Evolutionary conservation across 2,113 vertebrate genomes (phyloP).

Genomic region (Holacanthus passer): DNA sequence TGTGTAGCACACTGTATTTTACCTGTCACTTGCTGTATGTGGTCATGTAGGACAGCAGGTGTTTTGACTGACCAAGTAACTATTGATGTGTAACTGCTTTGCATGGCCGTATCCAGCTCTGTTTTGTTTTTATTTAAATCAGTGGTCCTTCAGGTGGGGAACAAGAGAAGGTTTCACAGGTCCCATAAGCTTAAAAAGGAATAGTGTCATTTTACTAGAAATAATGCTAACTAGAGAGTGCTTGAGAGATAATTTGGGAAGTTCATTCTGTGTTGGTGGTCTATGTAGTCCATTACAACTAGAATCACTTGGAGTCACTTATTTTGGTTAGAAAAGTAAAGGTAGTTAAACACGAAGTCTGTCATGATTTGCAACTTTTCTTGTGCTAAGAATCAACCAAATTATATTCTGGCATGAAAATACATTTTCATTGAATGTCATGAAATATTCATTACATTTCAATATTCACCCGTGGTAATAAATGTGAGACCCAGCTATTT

Average conservation of each 20-base stretch:
- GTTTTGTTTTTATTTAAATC: constrained; percentile 12
- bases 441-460: background rate
- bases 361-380: background rate
- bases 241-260: background rate
- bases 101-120: background rate
- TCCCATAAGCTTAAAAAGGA: too few species aligned
- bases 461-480: background rate
- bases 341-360: too few species aligned
- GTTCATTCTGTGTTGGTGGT: background rate
- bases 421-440: background rate
- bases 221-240: background rate
- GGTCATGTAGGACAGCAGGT: background rate
- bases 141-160: background rate
- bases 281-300: background rate
- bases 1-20: constrained; percentile 16
- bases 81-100: background rate
- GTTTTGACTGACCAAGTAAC: background rate
- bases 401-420: background rate
- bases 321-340: background rate
- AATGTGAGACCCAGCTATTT: background rate
- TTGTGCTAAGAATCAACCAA: background rate
- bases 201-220: background rate
- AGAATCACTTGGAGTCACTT: background rate
- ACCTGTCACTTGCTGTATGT: background rate
- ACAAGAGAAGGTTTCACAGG: background rate